These are phyloP conservation scores for Heliconius ismenius DNA, from an alignment of 2,888 invertebrate genomes.

Conservation along the genomic window DNA sequence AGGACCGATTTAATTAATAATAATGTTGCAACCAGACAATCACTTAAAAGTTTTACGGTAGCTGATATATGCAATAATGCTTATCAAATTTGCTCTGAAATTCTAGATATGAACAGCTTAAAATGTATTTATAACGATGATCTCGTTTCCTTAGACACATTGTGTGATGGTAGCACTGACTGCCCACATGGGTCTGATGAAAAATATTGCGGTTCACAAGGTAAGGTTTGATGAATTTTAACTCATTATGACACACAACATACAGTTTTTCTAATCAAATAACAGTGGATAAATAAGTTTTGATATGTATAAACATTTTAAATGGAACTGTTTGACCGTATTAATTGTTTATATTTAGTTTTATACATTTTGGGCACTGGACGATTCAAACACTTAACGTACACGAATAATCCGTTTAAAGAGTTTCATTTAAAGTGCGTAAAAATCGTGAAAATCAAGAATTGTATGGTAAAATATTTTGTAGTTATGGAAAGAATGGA, in stretches of 20 bases:
- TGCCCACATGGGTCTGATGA: slow-evolving; percentile 65
- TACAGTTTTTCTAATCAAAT: neutral
- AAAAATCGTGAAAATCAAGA: neutral
- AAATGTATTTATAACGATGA: slow-evolving; percentile 53
- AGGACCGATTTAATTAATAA: neutral
- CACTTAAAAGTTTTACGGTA: slow-evolving; percentile 10
- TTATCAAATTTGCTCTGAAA: slow-evolving; percentile 52
- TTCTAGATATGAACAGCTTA: slow-evolving; percentile 56
- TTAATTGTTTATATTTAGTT: too few species aligned
- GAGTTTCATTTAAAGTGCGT: too few species aligned
- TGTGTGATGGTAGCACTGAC: slow-evolving; percentile 62
- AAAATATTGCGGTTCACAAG: slow-evolving; percentile 57
- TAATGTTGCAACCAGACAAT: neutral
- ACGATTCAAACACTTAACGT: too few species aligned
- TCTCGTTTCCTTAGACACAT: slow-evolving; percentile 52
- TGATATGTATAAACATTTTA: neutral
- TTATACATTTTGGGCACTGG: too few species aligned
- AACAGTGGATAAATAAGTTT: too few species aligned
- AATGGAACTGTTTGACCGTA: neutral
- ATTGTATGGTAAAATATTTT: slow-evolving; percentile 42
- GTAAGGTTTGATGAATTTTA: slow-evolving; percentile 45
- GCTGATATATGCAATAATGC: slow-evolving; percentile 25
- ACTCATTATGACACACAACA: neutral
- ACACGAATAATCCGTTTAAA: too few species aligned
- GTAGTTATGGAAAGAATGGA: slow-evolving; percentile 55